Evolutionary conservation across 2,888 invertebrate species (phyloP), one percentile per base, ranked within the genome.

Genomic region (Conchocele bisecta): DNA sequence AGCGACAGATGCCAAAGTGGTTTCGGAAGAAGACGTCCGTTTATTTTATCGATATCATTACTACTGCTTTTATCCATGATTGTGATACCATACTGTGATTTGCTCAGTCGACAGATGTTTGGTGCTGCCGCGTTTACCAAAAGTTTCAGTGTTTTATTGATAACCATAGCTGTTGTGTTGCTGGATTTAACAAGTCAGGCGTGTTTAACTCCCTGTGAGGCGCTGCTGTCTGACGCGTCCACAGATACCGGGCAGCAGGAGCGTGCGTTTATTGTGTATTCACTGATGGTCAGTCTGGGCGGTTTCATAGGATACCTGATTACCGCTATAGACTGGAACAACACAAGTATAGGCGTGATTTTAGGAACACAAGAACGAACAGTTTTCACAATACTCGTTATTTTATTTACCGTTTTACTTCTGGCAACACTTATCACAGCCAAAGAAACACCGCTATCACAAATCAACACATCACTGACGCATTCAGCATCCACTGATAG

Each of bases 121-220:
- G 86, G 87, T 37, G 51, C 75, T 20, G 67, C 68, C 15, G 60
- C 73, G 0, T 5, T 81, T 2, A 83, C 83, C 33, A 83, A 82
- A 59, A 74, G 63, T 2, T 33, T 86, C 13, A 81, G 86, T 2
- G 59, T 89, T 6, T 29, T 73, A n/a, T 63, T 86, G 31, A 71
- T 91, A 26, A 86, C 89, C 0, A 20, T 98, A 4, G 98, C 98
- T 7, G 97, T 98, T 0, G 96, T 98, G 28, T 92, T 98, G 39
- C 92, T 98, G 75, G 98, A 98, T 91, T 98, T 98, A 89, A 96
- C 98, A 86, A 97, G 98, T 0, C 98, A 98, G 89, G 97, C 97
- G 29, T 98, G 98, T 85, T 97, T 98, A 90, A 98, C 97, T 88
- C 98, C 98, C 0, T 95, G 98, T 0, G 93, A 98, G 81, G 97